A percentile compares a stretch with the other conserved stretches of the same genome.
These are phyloP conservation scores for Polietes domitor DNA, from an alignment of 2,888 invertebrate genomes.

Conservation along the genomic window DNA sequence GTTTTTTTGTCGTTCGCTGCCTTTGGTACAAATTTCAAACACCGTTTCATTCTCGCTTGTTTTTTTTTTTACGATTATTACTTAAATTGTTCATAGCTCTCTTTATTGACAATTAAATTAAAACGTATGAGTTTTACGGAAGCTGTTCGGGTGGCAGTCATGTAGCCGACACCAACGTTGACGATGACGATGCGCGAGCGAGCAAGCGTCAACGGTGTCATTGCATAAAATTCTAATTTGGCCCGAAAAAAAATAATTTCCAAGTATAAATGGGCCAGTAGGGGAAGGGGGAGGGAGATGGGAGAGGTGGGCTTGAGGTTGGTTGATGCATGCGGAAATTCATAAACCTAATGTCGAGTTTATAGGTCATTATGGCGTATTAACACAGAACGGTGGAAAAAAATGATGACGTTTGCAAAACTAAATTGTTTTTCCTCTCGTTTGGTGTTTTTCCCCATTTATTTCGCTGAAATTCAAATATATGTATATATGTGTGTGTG, in stretches of 20 bases:
- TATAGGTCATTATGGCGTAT: conserved; percentile 11
- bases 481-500: not conserved
- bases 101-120: conserved; percentile 24
- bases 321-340: not conserved
- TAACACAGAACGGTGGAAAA: not conserved
- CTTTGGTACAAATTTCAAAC: not conserved
- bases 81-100: conserved; percentile 28
- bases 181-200: not conserved
- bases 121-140: conserved; percentile 11
- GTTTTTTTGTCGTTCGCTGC: not conserved
- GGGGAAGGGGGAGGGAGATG: not conserved
- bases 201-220: not conserved
- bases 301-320: not conserved
- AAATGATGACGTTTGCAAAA: conserved; percentile 15
- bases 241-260: not conserved
- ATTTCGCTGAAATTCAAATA: too few relatives aligned
- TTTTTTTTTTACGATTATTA: conserved; percentile 31
- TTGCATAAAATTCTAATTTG: conserved; percentile 20
- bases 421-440: not conserved
- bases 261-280: not conserved
- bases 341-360: conserved; percentile 18
- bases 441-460: not conserved
- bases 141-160: not conserved
- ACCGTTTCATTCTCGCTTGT: not conserved
- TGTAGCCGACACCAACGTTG: not conserved